Base-by-base conservation (phyloP, 2,113 vertebrate species). In the Callaeas wilsoni region DNA sequence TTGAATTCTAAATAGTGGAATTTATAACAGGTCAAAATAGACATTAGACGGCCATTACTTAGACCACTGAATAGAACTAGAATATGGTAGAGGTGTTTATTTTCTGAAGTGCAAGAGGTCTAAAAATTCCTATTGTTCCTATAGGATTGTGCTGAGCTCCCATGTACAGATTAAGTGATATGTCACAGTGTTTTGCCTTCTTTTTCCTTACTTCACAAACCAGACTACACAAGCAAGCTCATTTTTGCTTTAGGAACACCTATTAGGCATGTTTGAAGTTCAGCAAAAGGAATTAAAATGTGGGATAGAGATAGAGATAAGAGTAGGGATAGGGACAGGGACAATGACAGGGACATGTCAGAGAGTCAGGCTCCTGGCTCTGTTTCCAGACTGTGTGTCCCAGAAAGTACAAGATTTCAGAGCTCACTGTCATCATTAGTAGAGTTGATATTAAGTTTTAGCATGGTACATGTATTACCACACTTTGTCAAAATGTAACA, bases 401-500 rank as follows among this genome's bases (percentile, higher is more conserved):
- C 39, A 82, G n/a, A 30, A 93, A 80, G 12, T 13, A 37, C 42
- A 83, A 55, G 16, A 27, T 89, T 95, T 74, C 37, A 57, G 55
- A 80, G 49, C 64, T 85, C 70, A 41, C 22, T 81, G 32, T 53
- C 56, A 55, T 77, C 25, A 53, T 79, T 67, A 79, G 18, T 20
- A 37, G 35, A 86, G n/a, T 10, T 87, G 85, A 88, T 74, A 78
- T 44, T 64, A 69, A 85, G 44, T 71, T 90, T 95, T 93, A 91
- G 9, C 77, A 50, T 30, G 57, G 73, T 80, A 80, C 49, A 29
- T 71, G 33, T 42, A 85, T 74, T 92, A 63, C 41, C 52, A 70
- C 57, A 63, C 59, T 90, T 92, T 79, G 75, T 95, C 65, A 93
- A 93, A 96, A 90, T 64, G 78, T 82, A 94, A 56, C 69, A 75